Evolutionary conservation across 2,888 invertebrate genomes (phyloP).

Genomic region (Urechis unicinctus): DNA sequence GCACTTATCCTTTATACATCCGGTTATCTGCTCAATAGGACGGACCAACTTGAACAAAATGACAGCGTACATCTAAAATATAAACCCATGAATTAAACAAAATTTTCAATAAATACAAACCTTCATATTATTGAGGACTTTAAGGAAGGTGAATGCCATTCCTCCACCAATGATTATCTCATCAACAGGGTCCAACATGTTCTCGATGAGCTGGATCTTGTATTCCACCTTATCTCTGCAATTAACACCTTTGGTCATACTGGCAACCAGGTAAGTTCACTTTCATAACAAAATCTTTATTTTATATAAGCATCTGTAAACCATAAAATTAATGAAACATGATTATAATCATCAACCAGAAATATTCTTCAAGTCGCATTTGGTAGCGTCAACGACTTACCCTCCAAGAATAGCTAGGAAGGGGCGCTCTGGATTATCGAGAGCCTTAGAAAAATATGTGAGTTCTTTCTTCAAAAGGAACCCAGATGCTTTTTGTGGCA

Average conservation of each 20-base stretch:
- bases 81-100: not conserved
- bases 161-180: constrained; percentile 99
- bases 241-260: too few species aligned
- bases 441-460: constrained; percentile 92
- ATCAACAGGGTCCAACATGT: constrained; percentile 92
- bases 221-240: constrained; percentile 92
- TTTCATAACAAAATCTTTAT: too few species aligned
- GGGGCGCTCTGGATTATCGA: constrained; percentile 91
- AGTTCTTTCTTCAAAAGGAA: constrained; percentile 95
- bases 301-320: too few species aligned
- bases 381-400: constrained; percentile 26
- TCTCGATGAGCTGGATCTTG: constrained; percentile 96
- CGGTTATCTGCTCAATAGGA: not conserved
- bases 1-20: not conserved
- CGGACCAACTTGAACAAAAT: not conserved
- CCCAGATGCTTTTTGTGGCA: constrained; percentile 84
- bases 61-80: too few species aligned
- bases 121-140: constrained; percentile 82
- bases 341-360: not conserved
- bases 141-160: constrained; percentile 98
- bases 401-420: constrained; percentile 96
- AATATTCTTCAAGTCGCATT: too few species aligned
- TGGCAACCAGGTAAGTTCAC: too few species aligned
- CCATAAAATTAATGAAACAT: too few species aligned
- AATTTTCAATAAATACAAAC: constrained; percentile 53